Conservation (phyloP, 2,797 vertebrate species). For the Rhynchonycteris naso region DNA sequence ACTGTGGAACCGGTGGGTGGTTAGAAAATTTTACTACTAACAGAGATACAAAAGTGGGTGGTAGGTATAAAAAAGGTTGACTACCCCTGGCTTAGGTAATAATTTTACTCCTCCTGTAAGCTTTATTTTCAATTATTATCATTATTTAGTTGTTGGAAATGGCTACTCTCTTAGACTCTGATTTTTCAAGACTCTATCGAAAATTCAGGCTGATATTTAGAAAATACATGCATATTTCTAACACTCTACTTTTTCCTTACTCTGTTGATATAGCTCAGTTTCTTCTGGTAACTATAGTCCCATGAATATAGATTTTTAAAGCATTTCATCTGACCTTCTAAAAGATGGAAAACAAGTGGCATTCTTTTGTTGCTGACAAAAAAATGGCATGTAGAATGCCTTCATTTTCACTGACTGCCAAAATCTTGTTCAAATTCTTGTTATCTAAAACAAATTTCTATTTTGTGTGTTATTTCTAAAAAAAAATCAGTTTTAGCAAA, state of each 20-base stretch:
- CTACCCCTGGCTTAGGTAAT: too few relatives aligned
- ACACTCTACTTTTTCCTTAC: not conserved
- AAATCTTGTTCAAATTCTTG: not conserved
- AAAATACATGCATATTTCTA: not conserved
- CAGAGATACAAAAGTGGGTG: too few relatives aligned
- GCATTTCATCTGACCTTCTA: conserved; percentile 29
- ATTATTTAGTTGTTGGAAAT: not conserved
- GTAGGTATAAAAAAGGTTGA: too few relatives aligned
- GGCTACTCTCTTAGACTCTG: not conserved
- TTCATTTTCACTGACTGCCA: not conserved
- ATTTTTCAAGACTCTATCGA: not conserved
- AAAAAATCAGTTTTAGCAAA: not conserved
- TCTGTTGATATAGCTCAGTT: not conserved
- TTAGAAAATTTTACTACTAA: too few relatives aligned
- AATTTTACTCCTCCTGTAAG: not conserved
- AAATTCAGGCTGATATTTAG: not conserved
- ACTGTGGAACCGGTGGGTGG: too few relatives aligned
- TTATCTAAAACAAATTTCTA: conserved; percentile 49
- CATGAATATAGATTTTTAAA: conserved; percentile 9
- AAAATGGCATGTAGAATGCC: not conserved
- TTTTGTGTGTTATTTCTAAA: not conserved
- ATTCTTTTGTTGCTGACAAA: conserved; percentile 20
- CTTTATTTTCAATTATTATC: not conserved
- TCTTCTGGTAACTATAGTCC: not conserved
- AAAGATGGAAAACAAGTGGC: not conserved